Evolutionary conservation across 2,113 vertebrate species (phyloP), one percentile per base, ranked within the genome.

Genomic region (Actinemys pallida): DNA sequence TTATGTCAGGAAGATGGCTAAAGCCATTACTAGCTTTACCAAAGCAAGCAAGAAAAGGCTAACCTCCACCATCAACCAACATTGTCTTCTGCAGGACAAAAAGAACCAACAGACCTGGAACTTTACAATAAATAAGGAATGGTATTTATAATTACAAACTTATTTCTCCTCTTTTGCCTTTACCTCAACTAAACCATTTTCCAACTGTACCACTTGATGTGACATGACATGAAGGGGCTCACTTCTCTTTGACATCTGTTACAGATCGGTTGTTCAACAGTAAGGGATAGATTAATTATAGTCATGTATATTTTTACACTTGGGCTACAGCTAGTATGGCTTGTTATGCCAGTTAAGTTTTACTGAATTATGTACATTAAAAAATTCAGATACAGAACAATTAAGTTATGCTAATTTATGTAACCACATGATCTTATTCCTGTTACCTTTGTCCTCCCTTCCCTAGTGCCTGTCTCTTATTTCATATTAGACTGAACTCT

Each of bases 351-450:
- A 84, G 31, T 88, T 88, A 56, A 85, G 81, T 45, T 94, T 13
- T 20, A 83, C 13, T 19, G 27, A 89, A 76, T 0, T 0, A 87
- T 39, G 47, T 69, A 95, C 13, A 87, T 29, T 84, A 86, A 89
- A 91, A 83, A 31, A 10, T 94, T 76, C 31, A 84, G 83, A 79
- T 29, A 90, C n/a, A 7, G 88, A 86, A 62, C 86, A 12, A 86
- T 8, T 12, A 88, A 2, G 11, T 24, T 29, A n/a, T 1, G 17
- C 83, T 95, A 14, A 59, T 42, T 86, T 83, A 35, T 87, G 45
- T 39, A 87, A 20, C 79, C 50, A 5, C 16, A 65, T 87, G 49
- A 65, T 8, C n/a, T 54, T 35, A 80, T 27, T 92, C 88, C 79
- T 82, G 29, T 45, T 92, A 72, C 14, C 53, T 89, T 6, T 85